Evolutionary conservation across 2,888 invertebrate genomes (phyloP), one percentile per base, ranked within the genome.

Genomic region (Drosophila cyrtoloma): DNA sequence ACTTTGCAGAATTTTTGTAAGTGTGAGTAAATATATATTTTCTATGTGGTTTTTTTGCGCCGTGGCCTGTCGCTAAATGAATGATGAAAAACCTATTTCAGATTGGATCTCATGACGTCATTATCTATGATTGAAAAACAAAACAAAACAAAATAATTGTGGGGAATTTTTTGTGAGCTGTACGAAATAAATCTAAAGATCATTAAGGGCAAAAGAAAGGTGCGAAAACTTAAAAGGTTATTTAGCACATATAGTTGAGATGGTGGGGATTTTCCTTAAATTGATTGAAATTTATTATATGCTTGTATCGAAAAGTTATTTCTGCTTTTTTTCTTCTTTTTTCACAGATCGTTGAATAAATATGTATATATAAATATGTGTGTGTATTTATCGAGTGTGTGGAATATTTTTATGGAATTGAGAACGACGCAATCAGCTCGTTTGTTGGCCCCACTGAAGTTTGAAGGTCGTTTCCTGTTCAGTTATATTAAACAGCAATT

Each of bases 401-500:
- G 51, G 53, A 56, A 71, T 52, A 39, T 51, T 50, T 71, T 39
- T 62, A 19, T 26, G 16, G 52, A 52, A 75, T 70, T 76, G 57
- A 62, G 65, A 71, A 67, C 71, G 60, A 64, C 71, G 76, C 71
- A 73, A 75, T 82, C 56, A 56, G 61, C 47, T 63, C 65, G 72
- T 72, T 71, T 74, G 58, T 82, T 82, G 84, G 61, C 70, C 82
- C 74, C 57, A 42, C 9, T 26, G 64, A 53, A 51, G 74, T 60
- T 68, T 82, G 85, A 84, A 83, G 82, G 85, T 67, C 75, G 74
- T 68, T 84, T 79, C 71, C 79, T 72, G 76, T 63, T 60, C 64
- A 66, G 52, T 74, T 80, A 77, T 80, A 77, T 77, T 80, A 74
- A 79, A 74, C 51, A 50, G 44, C 70, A 68, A 47, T 47, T 47